Evolutionary conservation across 2,113 vertebrate genomes (phyloP), one percentile per base, ranked within the genome.

Genomic region (Sarotherodon lohbergeri): DNA sequence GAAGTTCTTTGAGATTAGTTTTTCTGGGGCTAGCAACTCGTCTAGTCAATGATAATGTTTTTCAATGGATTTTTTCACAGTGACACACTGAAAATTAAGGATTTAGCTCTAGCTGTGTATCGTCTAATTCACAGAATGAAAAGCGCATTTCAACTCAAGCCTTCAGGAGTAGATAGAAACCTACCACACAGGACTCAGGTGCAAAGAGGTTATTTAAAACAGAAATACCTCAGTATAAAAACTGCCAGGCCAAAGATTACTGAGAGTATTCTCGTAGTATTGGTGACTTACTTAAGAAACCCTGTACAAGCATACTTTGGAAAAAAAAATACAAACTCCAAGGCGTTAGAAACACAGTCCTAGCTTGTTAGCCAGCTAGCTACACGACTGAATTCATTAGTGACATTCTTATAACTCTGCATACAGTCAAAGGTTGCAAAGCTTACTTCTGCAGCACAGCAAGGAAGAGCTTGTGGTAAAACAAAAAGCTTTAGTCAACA

Each of bases 321-420:
- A 0, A 0, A 4, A 9, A 41, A 9, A 9, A 24, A 43, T 9
- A 43, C 39, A 71, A 71, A 71, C 66, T 71, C 39, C 39, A 13
- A 2, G 19, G 6, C 5, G 7, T 4, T 57, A 29, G 24, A 27
- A 57, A 57, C 22, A 57, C 22, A 61, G 3, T 71, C 36, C 66
- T 24, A 16, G 36, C 39, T 71, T 71, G 22, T 71, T 43, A 43
- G 39, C 39, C 13, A 24, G 36, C 5, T 71, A 16, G n/a, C n/a
- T 73, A 46, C 39, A 46, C 0, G 14, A 27, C 12, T 46, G 39
- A 24, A 73, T 43, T 16, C 8, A 14, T 71, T 71, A 0, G 22
- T 27, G 13, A 46, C 39, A 16, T 27, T 73, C 13, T 27, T 16
- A 24, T 4, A 0, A 43, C n/a, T 61, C 4, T 43, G 39, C 39